Base-by-base conservation (phyloP, 2,797 vertebrate species). In the Telmatherina bonti region DNA sequence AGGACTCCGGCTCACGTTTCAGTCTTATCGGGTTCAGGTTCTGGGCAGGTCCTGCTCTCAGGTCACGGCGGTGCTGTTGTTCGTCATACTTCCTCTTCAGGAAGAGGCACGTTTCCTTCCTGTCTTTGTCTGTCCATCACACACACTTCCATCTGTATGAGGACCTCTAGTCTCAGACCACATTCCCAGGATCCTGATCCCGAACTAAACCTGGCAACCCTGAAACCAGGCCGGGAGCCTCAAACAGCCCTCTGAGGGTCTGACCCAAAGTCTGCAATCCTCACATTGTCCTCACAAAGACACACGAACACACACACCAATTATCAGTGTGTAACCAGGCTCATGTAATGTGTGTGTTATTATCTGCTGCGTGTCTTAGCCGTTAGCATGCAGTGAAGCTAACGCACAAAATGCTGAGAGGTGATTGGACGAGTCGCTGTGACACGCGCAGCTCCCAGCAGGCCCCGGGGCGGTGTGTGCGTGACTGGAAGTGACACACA, bases 251-350 rank as follows among this genome's bases (percentile, higher is more conserved):
- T 41, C 36, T 41, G 36, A 41, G 15, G 4, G 36, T 41, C 4
- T 15, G 36, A 18, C 4, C 18, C 16, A 11, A n/a, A 47, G 20
- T 10, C 5, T 4, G 15, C 4, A n/a, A 7, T 20, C 36, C 36
- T 15, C 4, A 41, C 36, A 41, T 15, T 1, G 52, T 54, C 52
- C 27, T 18, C 59, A 45, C 38, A 29, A 7, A n/a, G 38, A 16
- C 27, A 30, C 12, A 35, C 18, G 26, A 35, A 41, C 43, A 58
- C 54, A 53, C 49, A 22, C 24, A 61, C 30, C 68, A 82, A 84
- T 81, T 81, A 85, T 47, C 67, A 71, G 66, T 29, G 81, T 78
- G 68, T 70, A 81, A 77, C 54, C 60, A 82, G 68, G 60, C 77
- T 69, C 7, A 47, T 41, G 66, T 84, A 79, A 89, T 65, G 75